Conservation (phyloP, 2,113 vertebrate genomes). For the Cyphotilapia sp. region DNA sequence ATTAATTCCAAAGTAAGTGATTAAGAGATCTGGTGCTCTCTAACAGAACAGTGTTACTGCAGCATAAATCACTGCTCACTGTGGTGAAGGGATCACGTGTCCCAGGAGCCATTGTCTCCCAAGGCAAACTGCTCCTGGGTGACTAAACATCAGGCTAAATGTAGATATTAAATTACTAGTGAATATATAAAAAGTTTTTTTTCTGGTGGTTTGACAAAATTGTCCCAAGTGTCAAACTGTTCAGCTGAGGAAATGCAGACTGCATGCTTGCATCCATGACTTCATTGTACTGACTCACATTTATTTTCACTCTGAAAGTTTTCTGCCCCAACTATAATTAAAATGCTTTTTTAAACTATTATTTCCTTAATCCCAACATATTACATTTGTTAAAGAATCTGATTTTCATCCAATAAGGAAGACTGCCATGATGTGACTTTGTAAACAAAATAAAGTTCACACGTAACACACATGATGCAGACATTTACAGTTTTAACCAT, state of each 20-base stretch:
- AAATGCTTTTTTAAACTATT: background rate
- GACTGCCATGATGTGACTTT: background rate
- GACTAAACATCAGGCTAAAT: background rate
- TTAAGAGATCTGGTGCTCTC: background rate
- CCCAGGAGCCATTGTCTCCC: background rate
- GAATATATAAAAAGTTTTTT: background rate
- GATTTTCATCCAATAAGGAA: background rate
- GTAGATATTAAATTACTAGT: background rate
- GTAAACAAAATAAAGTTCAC: background rate
- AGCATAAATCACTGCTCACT: background rate
- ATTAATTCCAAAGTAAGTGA: background rate
- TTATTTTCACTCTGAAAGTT: background rate
- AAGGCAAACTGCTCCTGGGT: background rate
- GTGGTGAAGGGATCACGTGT: background rate
- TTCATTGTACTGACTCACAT: background rate
- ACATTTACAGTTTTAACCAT: slow-evolving; percentile 3
- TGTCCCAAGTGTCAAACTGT: background rate
- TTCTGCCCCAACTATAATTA: background rate
- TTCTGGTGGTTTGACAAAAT: background rate
- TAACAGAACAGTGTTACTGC: background rate
- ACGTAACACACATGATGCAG: background rate
- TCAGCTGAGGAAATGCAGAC: background rate
- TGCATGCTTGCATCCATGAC: background rate
- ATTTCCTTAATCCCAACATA: background rate
- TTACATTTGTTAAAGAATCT: background rate